These are phyloP conservation scores for Heliconius sara DNA, from an alignment of 2,888 invertebrate species.

Conservation along the genomic window DNA sequence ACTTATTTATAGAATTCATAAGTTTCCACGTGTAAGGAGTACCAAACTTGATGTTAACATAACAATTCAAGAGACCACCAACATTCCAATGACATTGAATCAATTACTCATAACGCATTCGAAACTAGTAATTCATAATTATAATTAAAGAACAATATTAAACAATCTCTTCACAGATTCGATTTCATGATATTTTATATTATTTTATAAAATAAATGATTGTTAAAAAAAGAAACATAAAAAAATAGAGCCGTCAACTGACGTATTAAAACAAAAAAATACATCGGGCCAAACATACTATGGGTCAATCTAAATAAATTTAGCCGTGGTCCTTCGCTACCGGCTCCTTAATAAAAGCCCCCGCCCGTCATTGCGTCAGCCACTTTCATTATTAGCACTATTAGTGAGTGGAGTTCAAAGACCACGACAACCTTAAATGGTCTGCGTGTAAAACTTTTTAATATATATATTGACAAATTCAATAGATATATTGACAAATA, in stretches of 20 bases:
- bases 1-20: background rate
- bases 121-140: slow-evolving; percentile 3
- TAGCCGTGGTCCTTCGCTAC: slow-evolving; percentile 18
- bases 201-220: background rate
- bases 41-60: background rate
- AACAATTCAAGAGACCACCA: background rate
- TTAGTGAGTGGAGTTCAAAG: slow-evolving; percentile 33
- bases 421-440: slow-evolving; percentile 15
- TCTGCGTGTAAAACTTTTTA: background rate
- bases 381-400: slow-evolving; percentile 44
- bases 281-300: too few species aligned
- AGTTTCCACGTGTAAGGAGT: background rate
- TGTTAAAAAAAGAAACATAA: background rate
- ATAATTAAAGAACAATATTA: slow-evolving; percentile 1
- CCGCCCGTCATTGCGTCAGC: slow-evolving; percentile 41
- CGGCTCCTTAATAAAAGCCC: slow-evolving; percentile 37
- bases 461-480: background rate
- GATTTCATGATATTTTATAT: too few species aligned
- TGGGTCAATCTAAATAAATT: slow-evolving; percentile 16
- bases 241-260: background rate
- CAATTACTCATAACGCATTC: background rate
- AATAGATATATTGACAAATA: too few species aligned
- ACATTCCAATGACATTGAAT: background rate
- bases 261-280: background rate
- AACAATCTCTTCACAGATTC: background rate